These are phyloP conservation scores for Pelodytes ibericus DNA, from an alignment of 2,797 vertebrate species.

Conservation along the genomic window DNA sequence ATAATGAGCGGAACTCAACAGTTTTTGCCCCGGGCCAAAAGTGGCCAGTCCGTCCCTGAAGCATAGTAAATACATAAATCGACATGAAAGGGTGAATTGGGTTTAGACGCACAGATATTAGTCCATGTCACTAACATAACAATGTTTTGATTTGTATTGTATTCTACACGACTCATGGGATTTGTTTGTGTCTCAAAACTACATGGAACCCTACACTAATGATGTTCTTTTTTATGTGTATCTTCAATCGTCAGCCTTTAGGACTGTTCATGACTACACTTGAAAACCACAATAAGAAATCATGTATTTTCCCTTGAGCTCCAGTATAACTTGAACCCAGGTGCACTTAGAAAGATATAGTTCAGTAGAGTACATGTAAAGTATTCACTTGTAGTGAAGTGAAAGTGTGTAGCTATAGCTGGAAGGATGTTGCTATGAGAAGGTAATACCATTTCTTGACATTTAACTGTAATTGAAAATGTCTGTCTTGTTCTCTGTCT, in stretches of 20 bases:
- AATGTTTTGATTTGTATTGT: not conserved
- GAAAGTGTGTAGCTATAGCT: conserved; percentile 19
- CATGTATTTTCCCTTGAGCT: conserved; percentile 60
- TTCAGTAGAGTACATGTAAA: conserved; percentile 47
- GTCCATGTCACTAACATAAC: too few species aligned
- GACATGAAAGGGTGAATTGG: too few species aligned
- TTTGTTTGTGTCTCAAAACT: not conserved
- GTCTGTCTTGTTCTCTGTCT: conserved; percentile 47
- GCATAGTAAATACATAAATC: too few species aligned
- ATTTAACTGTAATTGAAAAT: conserved; percentile 58
- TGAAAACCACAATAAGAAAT: conserved; percentile 60
- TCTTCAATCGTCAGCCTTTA: not conserved
- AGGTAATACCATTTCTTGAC: not conserved
- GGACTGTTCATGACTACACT: not conserved
- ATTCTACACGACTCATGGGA: not conserved
- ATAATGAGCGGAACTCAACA: too few species aligned
- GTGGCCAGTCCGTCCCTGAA: too few species aligned
- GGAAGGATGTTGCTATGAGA: conserved; percentile 47
- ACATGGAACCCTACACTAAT: not conserved
- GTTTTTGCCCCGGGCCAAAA: too few species aligned
- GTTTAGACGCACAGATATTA: too few species aligned
- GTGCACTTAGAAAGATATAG: conserved; percentile 60
- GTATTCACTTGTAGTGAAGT: conserved; percentile 55
- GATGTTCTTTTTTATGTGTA: not conserved
- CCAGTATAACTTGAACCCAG: conserved; percentile 58